Evolutionary conservation across 2,888 invertebrate genomes (phyloP).

Genomic region (Watsonalla binaria): DNA sequence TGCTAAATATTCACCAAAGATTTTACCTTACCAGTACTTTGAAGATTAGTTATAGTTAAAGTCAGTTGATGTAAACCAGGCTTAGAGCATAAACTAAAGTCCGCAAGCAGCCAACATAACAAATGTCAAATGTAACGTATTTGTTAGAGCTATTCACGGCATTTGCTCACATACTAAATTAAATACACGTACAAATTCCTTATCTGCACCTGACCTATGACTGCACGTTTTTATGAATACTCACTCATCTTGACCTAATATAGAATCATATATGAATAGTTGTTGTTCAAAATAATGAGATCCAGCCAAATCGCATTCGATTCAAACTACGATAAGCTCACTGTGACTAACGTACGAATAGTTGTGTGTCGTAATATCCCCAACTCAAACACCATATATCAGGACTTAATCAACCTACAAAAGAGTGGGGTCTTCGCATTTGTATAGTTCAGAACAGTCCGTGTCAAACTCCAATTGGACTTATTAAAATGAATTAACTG

Average conservation of each 20-base stretch:
- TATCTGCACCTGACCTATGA: background rate
- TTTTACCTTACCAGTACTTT: no score
- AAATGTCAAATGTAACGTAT: no score
- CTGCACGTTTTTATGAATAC: background rate
- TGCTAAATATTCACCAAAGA: no score
- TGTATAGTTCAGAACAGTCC: conserved; percentile 47
- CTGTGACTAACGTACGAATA: conserved; percentile 7
- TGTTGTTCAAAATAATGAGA: background rate
- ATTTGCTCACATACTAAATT: background rate
- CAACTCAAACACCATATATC: conserved; percentile 25
- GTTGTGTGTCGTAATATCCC: conserved; percentile 16
- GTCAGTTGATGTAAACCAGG: no score
- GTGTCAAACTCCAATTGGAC: conserved; percentile 70
- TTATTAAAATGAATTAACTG: conserved; percentile 59
- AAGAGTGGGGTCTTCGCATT: conserved; percentile 45
- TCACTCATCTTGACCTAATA: background rate
- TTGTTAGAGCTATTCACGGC: background rate
- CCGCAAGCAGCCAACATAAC: no score
- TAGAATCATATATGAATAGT: background rate
- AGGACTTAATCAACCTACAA: conserved; percentile 41
- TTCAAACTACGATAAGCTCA: background rate
- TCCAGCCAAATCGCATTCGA: background rate
- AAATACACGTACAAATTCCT: background rate
- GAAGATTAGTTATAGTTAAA: no score
- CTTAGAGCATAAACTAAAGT: no score